A percentile compares a stretch with the other conserved stretches of the same genome.
These are phyloP conservation scores for Papilio demoleus DNA, from an alignment of 2,888 invertebrate genomes.

Conservation along the genomic window DNA sequence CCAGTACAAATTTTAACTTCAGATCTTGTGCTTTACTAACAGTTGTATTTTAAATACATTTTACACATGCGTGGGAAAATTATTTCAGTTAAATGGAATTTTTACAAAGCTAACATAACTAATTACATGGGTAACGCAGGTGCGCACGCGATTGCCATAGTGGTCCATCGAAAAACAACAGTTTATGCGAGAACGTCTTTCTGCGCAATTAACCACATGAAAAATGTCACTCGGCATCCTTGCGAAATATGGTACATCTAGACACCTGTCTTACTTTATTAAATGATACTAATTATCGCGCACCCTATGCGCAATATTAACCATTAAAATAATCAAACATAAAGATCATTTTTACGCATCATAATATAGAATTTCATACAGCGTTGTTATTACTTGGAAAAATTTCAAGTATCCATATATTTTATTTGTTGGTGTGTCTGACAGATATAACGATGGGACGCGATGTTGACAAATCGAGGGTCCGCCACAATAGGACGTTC, in stretches of 20 bases:
- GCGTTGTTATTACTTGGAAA: slow-evolving; percentile 32
- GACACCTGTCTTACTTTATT: slow-evolving; percentile 57
- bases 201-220: slow-evolving; percentile 71
- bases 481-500: slow-evolving; percentile 63
- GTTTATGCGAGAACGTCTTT: slow-evolving; percentile 60
- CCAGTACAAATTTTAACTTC: background rate
- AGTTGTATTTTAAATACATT: background rate
- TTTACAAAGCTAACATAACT: slow-evolving; percentile 45
- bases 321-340: slow-evolving; percentile 19
- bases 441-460: slow-evolving; percentile 63
- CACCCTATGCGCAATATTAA: slow-evolving; percentile 25
- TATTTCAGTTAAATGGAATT: slow-evolving; percentile 45
- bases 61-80: slow-evolving; percentile 44
- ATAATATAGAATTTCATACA: slow-evolving; percentile 24
- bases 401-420: slow-evolving; percentile 25
- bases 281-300: slow-evolving; percentile 50
- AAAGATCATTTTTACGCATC: slow-evolving; percentile 35
- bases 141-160: slow-evolving; percentile 65
- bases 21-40: background rate
- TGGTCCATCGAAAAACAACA: slow-evolving; percentile 69
- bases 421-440: slow-evolving; percentile 51
- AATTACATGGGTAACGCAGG: slow-evolving; percentile 58
- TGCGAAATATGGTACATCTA: slow-evolving; percentile 59
- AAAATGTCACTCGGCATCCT: slow-evolving; percentile 77
- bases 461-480: slow-evolving; percentile 77